Evolutionary conservation across 2,888 invertebrate genomes (phyloP), one percentile per base, ranked within the genome.

Genomic region (Drosophila neutralis): DNA sequence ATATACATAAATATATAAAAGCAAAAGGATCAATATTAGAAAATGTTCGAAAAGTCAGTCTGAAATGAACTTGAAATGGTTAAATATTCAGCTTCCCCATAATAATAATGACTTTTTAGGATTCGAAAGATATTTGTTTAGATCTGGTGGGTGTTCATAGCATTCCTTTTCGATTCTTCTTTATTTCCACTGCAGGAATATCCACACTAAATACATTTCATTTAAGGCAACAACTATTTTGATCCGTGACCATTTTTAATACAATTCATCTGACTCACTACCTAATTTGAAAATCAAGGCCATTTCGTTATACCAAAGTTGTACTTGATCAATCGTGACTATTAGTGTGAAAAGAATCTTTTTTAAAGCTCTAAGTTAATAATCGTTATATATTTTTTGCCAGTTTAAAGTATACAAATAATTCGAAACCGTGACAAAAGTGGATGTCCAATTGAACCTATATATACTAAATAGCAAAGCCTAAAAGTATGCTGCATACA

Each of bases 401-500:
- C 2, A 2, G n/a, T 5, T 40, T 5, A 5, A 21, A 24, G 15
- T 24, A 13, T 15, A 2, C 2, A 38, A 27, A 15, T 18, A 10
- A 4, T 18, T 49, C 0, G 5, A 10, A 8, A 6, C 2, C 8
- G 18, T 18, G 11, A 11, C 5, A 11, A 29, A 11, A n/a, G 1
- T 6, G n/a, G 4, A 0, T 49, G 4, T 18, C 2, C 21, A 2
- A 5, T 21, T 21, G 21, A 21, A 21, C 2, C 21, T 2, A 24
- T 24, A 8, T 4, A 15, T 8, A 15, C 4, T 45, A 15, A 45
- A 45, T 2, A 2, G 0, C 8, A 0, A 1, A 29, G 62, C 71
- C 71, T 31, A 58, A 58, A 40, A 42, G 52, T 64, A 71, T 62
- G 63, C 53, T 24, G 5, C 24, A 11, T 0, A 7, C 36, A 42